Percentiles rank a stretch among this genome's conserved stretches.
phyloP scores from a whole-genome alignment of 2,888 invertebrate species.

The Choreutis nemorana region DNA sequence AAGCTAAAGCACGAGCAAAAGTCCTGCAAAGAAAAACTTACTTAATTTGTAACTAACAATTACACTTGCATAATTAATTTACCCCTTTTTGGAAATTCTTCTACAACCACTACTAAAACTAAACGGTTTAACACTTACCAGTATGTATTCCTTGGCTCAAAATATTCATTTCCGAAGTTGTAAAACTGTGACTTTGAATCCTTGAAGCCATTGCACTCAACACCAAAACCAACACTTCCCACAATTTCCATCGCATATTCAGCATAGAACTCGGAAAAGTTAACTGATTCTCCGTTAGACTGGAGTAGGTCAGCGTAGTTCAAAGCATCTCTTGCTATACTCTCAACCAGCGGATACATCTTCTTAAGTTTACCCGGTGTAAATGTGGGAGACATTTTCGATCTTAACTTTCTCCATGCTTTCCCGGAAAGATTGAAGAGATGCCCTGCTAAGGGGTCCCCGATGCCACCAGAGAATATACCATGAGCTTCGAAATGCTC shows the following conservation, averaged over 20 bases:
- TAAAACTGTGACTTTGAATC: slow-evolving; percentile 63
- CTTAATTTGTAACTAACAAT: too few relatives aligned
- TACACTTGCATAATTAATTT: too few relatives aligned
- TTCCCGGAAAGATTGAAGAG: slow-evolving; percentile 65
- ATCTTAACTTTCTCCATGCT: slow-evolving; percentile 69
- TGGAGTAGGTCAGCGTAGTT: slow-evolving; percentile 34
- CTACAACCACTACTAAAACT: slow-evolving; percentile 4
- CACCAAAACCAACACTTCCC: slow-evolving; percentile 68
- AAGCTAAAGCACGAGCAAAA: slow-evolving; percentile 39
- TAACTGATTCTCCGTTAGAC: slow-evolving; percentile 34
- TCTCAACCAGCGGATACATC: slow-evolving; percentile 68
- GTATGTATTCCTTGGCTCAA: slow-evolving; percentile 38
- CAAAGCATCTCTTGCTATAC: slow-evolving; percentile 61
- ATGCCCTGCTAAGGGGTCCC: slow-evolving; percentile 68
- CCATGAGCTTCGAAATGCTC: slow-evolving; percentile 72
- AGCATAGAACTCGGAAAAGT: slow-evolving; percentile 65
- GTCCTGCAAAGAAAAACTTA: slow-evolving; percentile 49
- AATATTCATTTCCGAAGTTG: slow-evolving; percentile 47
- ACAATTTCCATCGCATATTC: slow-evolving; percentile 70
- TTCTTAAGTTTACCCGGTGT: slow-evolving; percentile 72
- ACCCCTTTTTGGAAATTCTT: too few relatives aligned
- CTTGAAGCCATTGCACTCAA: slow-evolving; percentile 67
- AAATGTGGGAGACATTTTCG: slow-evolving; percentile 72
- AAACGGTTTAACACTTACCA: slow-evolving; percentile 36
- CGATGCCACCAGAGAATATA: slow-evolving; percentile 65